A percentile compares a stretch with the other conserved stretches of the same genome.
These are phyloP conservation scores for Synanthedon formicaeformis DNA, from an alignment of 2,888 invertebrate genomes.

Conservation along the genomic window DNA sequence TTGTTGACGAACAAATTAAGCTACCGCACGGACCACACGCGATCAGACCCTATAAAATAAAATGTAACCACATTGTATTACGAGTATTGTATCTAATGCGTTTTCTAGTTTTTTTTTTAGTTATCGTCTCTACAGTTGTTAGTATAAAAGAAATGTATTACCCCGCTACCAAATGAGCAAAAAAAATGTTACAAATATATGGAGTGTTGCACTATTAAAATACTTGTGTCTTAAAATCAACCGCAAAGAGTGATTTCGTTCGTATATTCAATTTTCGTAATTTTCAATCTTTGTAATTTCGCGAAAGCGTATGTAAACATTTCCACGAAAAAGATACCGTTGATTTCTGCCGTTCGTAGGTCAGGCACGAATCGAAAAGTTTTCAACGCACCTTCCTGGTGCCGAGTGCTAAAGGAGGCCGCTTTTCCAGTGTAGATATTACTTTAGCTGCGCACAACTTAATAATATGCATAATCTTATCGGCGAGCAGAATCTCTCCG, in stretches of 20 bases:
- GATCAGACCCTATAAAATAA: constrained; percentile 45
- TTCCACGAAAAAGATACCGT: constrained; percentile 41
- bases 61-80: constrained; percentile 53
- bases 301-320: constrained; percentile 29
- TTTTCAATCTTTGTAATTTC: constrained; percentile 8
- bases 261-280: constrained; percentile 8
- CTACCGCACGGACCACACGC: constrained; percentile 59
- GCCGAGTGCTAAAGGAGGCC: constrained; percentile 35
- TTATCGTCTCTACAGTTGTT: too few relatives aligned
- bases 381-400: constrained; percentile 32
- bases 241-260: too few relatives aligned
- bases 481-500: constrained; percentile 62
- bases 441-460: constrained; percentile 65
- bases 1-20: constrained; percentile 22
- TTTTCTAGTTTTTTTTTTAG: constrained; percentile 17
- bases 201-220: too few relatives aligned
- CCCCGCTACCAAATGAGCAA: too few relatives aligned
- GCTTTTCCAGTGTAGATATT: constrained; percentile 65
- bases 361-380: constrained; percentile 48
- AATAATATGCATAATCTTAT: constrained; percentile 72
- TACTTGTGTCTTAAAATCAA: too few relatives aligned
- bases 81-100: constrained; percentile 40
- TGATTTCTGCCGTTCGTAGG: constrained; percentile 28
- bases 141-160: too few relatives aligned
- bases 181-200: too few relatives aligned